Evolutionary conservation across 35 echinoderm and acorn worm species (phyloP), one percentile per base, ranked within the genome.

Genomic region (Nesometra sesokonis): DNA sequence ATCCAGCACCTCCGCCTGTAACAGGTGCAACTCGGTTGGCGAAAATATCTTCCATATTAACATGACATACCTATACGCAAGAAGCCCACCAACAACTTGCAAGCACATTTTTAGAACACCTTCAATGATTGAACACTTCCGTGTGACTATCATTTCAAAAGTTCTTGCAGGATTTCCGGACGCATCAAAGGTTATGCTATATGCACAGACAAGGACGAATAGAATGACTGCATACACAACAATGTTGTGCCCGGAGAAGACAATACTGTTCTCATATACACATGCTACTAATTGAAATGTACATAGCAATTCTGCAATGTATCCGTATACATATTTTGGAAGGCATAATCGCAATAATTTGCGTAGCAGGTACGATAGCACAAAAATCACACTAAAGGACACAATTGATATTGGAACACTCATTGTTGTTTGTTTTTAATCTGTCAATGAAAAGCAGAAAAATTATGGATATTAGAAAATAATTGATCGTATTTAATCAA

Each of bases 251-350:
- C 46, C 87, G 17, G 35, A 67, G 9, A 94, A 84, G 32, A 94
- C 82, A 57, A 94, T 89, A 30, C 96, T 93, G 35, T 99, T 99
- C 32, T 99, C 96, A 46, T 83, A 94, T 46, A 92, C 87, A 37
- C 93, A 94, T 35, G 87, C 91, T 9, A 91, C 85, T 23, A 99
- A 80, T 23, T 91, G 90, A 35, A 99, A 99, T 11, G 87, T 82
- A 46, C 93, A 93, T 11, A 93, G 76, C 39, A 92, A 88, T 84
- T 99, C 96, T 27, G 84, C 89, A 27, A 89, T 82, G 38, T 85
- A 99, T 29, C 46, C 87, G 40, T 94, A 92, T 32, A 84, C 85
- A 40, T 78, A 76, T 31, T 87, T 43, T 36, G 80, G 92, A 13
- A 99, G 76, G 32, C 84, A 31, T n/a, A 32, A 33, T 23, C 91